phyloP scores from a whole-genome alignment of 2,113 vertebrate genomes.

The Elachura formosa region DNA sequence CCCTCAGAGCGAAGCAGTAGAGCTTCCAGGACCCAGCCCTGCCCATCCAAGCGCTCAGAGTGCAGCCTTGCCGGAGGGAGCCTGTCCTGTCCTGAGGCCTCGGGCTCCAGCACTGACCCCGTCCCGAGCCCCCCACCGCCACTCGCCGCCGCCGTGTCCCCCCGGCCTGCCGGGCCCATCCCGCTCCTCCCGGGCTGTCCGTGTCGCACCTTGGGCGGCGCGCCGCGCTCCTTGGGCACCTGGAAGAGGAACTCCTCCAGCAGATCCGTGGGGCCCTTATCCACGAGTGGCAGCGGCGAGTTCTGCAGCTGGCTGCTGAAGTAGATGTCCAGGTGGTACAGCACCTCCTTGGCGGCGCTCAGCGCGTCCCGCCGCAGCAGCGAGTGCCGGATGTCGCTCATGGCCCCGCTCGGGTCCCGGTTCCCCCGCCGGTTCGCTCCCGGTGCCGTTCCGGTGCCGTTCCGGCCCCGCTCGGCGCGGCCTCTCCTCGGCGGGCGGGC shows the following conservation, averaged over 20 bases:
- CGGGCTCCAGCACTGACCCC: neutral
- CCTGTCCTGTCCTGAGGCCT: neutral
- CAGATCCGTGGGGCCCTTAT: conserved; percentile 82
- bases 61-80: too few species aligned
- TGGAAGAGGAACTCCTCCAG: conserved; percentile 96
- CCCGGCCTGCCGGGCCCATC: neutral
- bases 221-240: conserved; percentile 84
- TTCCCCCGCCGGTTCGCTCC: neutral
- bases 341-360: conserved; percentile 92
- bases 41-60: neutral
- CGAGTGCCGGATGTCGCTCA: conserved; percentile 94
- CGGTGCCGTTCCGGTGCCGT: neutral
- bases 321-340: conserved; percentile 95
- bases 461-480: neutral
- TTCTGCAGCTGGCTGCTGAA: conserved; percentile 92
- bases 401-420: too few species aligned
- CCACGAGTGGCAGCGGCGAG: conserved; percentile 82
- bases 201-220: conserved; percentile 78
- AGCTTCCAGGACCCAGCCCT: too few species aligned
- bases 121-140: neutral
- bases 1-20: neutral
- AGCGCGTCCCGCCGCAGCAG: conserved; percentile 91
- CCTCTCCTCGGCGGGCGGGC: neutral
- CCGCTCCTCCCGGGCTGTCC: too few species aligned
- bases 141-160: rapidly evolving